Evolutionary conservation across 2,888 invertebrate species (phyloP), one percentile per base, ranked within the genome.

Genomic region (Syrista parreyssii): DNA sequence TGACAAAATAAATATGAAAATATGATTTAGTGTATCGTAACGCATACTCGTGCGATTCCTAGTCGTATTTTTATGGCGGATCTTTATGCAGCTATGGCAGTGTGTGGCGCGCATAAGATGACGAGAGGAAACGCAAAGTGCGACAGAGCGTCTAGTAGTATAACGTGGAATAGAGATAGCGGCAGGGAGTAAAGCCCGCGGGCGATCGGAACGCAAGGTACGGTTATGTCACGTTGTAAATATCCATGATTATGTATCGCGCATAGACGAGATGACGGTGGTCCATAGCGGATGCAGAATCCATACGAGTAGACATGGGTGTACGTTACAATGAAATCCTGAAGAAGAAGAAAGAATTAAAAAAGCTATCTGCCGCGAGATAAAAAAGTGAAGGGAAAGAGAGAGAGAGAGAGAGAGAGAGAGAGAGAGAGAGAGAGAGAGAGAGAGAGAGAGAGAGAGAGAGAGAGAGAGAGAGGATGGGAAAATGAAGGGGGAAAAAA

Each of bases 321-420:
- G 84, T 88, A 87, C 82, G 86, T 89, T 89, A 88, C 89, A 88
- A 89, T 88, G 86, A 87, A 88, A 89, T 88, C 86, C 86, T 82
- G 84, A 88, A 88, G 89, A 88, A 86, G 82, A 84, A 86, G 85
- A 86, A 86, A 85, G 84, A 86, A 88, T 88, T 88, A 87, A 89
- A 88, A 90, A 88, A 89, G 86, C 88, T 88, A 89, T 89, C 86
- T 87, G 84, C 86, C 82, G 76, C 80, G 85, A 84, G 85, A 86
- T 85, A 81, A 71, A 71, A 71, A 71, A 71, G 23, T 32, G 79
- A 76, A 36, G 72, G 76, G 73, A 15, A 71, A 40, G 76, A 31
- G 75, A 73, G 78, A 74, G 79, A 73, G 74, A 68, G 68, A 71
- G 71, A n/a, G n/a, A n/a, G n/a, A n/a, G n/a, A n/a, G n/a, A n/a